Conservation (phyloP, 2,797 vertebrate species). For the Tiaroga cobitis region DNA sequence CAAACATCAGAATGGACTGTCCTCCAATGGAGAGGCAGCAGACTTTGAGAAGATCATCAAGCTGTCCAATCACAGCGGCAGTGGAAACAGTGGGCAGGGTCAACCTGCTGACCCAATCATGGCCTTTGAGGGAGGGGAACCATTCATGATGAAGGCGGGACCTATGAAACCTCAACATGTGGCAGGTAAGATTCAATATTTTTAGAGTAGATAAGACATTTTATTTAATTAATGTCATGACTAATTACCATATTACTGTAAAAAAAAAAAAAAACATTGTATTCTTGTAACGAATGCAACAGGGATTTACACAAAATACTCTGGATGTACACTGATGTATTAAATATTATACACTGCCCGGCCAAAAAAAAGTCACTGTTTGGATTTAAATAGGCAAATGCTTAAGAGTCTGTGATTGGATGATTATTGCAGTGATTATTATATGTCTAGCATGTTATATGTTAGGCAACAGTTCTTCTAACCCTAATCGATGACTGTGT, state of each 20-base stretch:
- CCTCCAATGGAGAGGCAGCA: conserved; percentile 75
- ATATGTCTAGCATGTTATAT: too few relatives aligned
- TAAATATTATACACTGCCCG: too few relatives aligned
- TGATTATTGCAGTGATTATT: too few relatives aligned
- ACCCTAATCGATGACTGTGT: too few relatives aligned
- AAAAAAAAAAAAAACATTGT: background rate
- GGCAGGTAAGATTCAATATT: conserved; percentile 80
- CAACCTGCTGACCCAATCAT: conserved; percentile 79
- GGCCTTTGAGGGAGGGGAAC: conserved; percentile 86
- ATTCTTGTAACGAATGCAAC: background rate
- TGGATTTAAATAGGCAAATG: too few relatives aligned
- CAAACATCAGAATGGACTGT: conserved; percentile 89
- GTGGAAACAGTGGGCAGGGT: conserved; percentile 64
- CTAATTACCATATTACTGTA: background rate
- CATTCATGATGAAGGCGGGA: conserved; percentile 90
- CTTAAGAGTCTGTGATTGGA: too few relatives aligned
- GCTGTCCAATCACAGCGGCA: conserved; percentile 71
- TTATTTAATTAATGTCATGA: too few relatives aligned
- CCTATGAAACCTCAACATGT: conserved; percentile 90
- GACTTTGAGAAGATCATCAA: conserved; percentile 76
- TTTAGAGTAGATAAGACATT: background rate
- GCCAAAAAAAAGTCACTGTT: too few relatives aligned
- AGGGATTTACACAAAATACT: background rate
- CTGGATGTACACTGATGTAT: background rate
- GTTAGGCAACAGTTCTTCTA: too few relatives aligned